Base-by-base conservation (phyloP, 1,140 invertebrate genomes). In the Drosophila cardini region DNA sequence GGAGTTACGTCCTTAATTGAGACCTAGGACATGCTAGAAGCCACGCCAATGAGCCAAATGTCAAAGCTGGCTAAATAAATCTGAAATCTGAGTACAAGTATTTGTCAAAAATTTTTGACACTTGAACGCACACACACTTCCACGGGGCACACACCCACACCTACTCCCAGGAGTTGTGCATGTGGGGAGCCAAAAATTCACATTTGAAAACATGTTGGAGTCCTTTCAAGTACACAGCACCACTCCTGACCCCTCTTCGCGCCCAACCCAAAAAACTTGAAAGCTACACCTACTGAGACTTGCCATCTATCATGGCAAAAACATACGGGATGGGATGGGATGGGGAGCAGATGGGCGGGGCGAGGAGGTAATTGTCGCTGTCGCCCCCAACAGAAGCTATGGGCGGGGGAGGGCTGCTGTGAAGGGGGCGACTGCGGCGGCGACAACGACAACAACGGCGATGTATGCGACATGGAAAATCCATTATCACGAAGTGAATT, bases 401-500 rank as follows among this genome's bases (percentile, higher is more conserved):
- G 15, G 38, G 9, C 11, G 46, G 57, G 63, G 30, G 18, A 34
- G 26, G 73, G 58, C 65, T 75, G 57, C 72, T 76, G 67, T 61
- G 50, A 4, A 26, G 21, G 21, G 21, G 7, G 40, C 32, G 67
- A 43, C 75, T 43, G 71, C 77, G 63, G 72, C 61, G 11, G 62
- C 48, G 42, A 75, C 78, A 36, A 62, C 56, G 42, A 75, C 78
- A 36, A 67, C 79, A 58, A 76, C 82, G 72, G 78, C 72, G 83
- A 67, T 74, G 82, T 86, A 86, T 86, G 83, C 83, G 83, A 87
- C 83, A 87, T 87, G 83, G 83, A 87, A 87, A 87, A 87, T 87
- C 83, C 83, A 87, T 87, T 87, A 87, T 87, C 83, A 87, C 84
- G 83, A 89, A 89, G 84, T 87, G 83, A 87, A 87, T 87, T 87